phyloP scores from a whole-genome alignment of 2,797 vertebrate species.

The Vultur gryphus region DNA sequence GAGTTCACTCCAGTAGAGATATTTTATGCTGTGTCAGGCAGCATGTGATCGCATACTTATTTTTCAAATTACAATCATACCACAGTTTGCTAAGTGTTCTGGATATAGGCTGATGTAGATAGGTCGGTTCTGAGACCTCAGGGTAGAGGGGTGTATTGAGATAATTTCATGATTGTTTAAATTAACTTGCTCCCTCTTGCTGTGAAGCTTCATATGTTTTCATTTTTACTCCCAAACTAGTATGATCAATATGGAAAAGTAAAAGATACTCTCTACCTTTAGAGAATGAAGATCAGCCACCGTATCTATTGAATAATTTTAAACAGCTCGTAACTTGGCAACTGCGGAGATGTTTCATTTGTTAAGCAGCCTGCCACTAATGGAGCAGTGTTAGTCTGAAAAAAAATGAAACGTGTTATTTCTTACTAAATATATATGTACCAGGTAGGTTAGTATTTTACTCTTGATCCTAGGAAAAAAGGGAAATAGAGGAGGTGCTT shows the following conservation, averaged over 20 bases:
- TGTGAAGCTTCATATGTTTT: not conserved
- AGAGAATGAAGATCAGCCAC: not conserved
- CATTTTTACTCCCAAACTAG: not conserved
- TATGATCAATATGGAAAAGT: not conserved
- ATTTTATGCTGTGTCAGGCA: not conserved
- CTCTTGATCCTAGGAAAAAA: not conserved
- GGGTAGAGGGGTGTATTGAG: not conserved
- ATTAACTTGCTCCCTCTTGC: not conserved
- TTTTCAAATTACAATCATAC: not conserved
- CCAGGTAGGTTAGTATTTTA: not conserved
- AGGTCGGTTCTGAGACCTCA: not conserved
- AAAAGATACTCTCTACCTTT: not conserved
- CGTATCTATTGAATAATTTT: not conserved
- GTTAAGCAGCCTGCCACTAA: not conserved
- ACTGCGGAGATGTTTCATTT: not conserved
- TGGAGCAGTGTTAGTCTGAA: not conserved
- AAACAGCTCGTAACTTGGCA: not conserved
- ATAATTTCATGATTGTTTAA: not conserved
- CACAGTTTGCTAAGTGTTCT: not conserved
- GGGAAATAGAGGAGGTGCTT: not conserved
- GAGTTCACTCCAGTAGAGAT: not conserved
- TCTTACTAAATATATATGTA: not conserved
- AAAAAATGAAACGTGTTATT: not conserved
- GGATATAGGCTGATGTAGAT: not conserved
- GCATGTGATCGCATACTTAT: not conserved